phyloP scores from a whole-genome alignment of 2,113 vertebrate species.

The Suncus etruscus region DNA sequence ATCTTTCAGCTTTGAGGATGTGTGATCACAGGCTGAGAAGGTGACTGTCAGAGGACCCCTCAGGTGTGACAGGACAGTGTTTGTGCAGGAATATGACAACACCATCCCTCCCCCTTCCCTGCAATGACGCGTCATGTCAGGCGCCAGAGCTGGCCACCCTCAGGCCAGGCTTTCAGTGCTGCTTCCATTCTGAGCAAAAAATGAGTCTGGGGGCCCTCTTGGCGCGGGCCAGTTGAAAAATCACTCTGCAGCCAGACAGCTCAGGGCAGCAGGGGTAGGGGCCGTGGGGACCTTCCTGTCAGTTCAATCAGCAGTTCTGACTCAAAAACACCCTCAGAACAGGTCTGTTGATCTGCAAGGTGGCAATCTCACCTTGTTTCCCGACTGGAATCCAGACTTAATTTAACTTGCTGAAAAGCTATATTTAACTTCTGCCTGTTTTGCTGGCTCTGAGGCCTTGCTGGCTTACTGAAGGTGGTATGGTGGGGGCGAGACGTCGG shows the following conservation, averaged over 20 bases:
- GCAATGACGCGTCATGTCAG: neutral
- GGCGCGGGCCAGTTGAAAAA: neutral
- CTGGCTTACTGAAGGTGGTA: neutral
- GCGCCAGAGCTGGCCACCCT: neutral
- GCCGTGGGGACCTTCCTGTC: constrained; percentile 55
- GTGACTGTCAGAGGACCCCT: constrained; percentile 17
- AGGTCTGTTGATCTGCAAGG: constrained; percentile 75
- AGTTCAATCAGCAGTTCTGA: constrained; percentile 78
- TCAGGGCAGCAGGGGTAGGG: neutral
- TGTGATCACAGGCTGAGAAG: constrained; percentile 30
- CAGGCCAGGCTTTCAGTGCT: neutral
- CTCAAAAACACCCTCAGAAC: constrained; percentile 71
- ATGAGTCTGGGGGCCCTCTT: neutral
- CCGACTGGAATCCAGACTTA: constrained; percentile 74
- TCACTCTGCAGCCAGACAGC: constrained; percentile 33
- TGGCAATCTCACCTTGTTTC: constrained; percentile 77
- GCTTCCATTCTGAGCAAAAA: neutral
- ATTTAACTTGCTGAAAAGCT: constrained; percentile 77
- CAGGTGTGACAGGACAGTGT: neutral
- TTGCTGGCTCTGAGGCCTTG: constrained; percentile 41
- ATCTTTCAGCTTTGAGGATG: constrained; percentile 48
- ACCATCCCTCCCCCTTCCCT: neutral
- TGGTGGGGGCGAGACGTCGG: neutral
- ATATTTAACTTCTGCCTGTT: constrained; percentile 72
- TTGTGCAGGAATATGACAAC: neutral